Base-by-base conservation (phyloP, 1,140 invertebrate genomes). In the Drusus annulatus region DNA sequence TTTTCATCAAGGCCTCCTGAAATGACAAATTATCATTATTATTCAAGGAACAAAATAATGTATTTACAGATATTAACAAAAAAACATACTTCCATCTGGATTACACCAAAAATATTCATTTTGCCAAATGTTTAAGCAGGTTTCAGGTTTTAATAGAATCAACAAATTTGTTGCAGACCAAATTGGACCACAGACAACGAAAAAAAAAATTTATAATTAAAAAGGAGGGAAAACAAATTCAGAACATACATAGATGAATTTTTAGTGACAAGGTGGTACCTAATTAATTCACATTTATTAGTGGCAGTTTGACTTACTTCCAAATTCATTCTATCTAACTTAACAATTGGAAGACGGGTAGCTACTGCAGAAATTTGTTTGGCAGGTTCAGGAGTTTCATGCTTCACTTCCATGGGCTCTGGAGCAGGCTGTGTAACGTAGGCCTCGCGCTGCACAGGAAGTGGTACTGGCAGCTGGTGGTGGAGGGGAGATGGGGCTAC, bases 401-500 rank as follows among this genome's bases (percentile, higher is more conserved):
- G 76, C 45, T 83, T 81, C n/a, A 63, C 87, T 80, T 89, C 89
- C 80, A 88, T 84, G 84, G 86, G 78, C 82, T 84, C 85, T 45
- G 83, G 80, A 80, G 84, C 76, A 85, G 78, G 85, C 84, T 79
- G 85, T 78, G 84, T 84, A 7, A 87, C 84, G 73, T 91, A 91
- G 0, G 89, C 88, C 19, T 86, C 88, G 74, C 87, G 90, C 89
- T 88, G 91, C 75, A 87, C 90, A 76, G 89, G 90, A 82, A 88
- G 91, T 84, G 90, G 86, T 85, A 89, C 87, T 85, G 86, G 88
- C 23, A 86, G 88, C 84, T 88, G 87, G 73, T 88, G 87, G 28
- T 87, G 86, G 75, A 89, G 83, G 19, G 88, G 89, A 50, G 88
- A 90, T 50, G 91, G 90, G 58, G 91, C 91, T 56, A 90, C 89